phyloP scores from a whole-genome alignment of 2,888 invertebrate genomes.

The Cantharis flavilabris region DNA sequence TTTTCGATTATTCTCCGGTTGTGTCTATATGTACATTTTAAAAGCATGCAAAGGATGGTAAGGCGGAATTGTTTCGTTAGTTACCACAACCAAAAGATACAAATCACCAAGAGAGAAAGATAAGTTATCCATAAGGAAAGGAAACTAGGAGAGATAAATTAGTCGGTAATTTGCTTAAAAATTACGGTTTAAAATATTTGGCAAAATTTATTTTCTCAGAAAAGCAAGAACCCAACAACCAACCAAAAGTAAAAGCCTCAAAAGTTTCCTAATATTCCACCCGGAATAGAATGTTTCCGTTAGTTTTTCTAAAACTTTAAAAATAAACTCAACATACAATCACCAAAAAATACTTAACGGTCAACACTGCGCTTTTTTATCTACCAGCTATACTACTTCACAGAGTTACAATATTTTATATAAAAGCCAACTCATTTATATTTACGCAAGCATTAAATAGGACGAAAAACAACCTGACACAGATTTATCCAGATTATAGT shows the following conservation, averaged over 20 bases:
- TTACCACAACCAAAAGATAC: neutral
- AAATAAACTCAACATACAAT: constrained; percentile 2
- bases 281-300: neutral
- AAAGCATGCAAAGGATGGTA: constrained; percentile 16
- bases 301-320: neutral
- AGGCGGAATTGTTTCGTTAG: neutral
- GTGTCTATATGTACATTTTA: constrained; percentile 11
- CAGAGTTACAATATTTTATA: neutral
- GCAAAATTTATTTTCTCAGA: neutral
- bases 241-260: neutral
- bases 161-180: neutral
- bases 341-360: constrained; percentile 2
- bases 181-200: neutral
- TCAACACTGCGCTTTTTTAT: neutral
- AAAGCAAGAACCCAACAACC: constrained; percentile 9
- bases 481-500: neutral
- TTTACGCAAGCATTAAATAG: constrained; percentile 5
- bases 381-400: neutral
- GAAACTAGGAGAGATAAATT: neutral
- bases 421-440: constrained; percentile 4
- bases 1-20: neutral
- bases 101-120: neutral
- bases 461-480: constrained; percentile 7
- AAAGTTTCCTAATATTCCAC: neutral
- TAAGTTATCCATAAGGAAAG: neutral